Percentiles rank a stretch among this genome's conserved stretches.
Evolutionary conservation across 2,888 invertebrate genomes (phyloP).

Genomic region (Galeruca laticollis): DNA sequence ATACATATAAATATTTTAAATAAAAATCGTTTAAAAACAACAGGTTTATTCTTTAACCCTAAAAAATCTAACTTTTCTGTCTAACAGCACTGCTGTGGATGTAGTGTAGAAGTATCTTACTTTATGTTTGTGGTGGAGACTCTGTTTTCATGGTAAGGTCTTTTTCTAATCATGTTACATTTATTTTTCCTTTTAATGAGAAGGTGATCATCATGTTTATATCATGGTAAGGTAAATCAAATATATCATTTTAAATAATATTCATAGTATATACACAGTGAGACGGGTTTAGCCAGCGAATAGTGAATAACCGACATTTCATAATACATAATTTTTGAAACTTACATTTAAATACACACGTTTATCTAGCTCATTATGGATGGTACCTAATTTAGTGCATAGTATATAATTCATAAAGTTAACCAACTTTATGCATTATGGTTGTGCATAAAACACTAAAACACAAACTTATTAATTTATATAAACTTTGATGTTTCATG

Average conservation of each 20-base stretch:
- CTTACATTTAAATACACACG: too few species aligned
- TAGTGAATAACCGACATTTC: too few species aligned
- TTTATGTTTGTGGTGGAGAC: slow-evolving; percentile 13
- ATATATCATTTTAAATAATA: not conserved
- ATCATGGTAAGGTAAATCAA: slow-evolving; percentile 7
- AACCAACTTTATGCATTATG: too few species aligned
- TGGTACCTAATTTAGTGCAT: too few species aligned
- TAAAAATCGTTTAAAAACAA: slow-evolving; percentile 39
- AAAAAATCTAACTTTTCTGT: slow-evolving; percentile 24
- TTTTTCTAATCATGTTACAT: slow-evolving; percentile 6
- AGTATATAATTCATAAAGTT: too few species aligned
- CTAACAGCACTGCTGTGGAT: slow-evolving; percentile 20
- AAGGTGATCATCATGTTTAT: slow-evolving; percentile 3
- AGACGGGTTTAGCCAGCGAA: too few species aligned
- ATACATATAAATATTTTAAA: slow-evolving; percentile 42
- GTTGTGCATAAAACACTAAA: too few species aligned
- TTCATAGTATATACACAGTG: not conserved
- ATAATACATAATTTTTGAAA: too few species aligned
- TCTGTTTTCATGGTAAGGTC: slow-evolving; percentile 28
- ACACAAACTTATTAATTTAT: too few species aligned
- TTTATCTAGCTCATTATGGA: too few species aligned
- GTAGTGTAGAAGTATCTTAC: slow-evolving; percentile 9
- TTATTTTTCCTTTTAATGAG: not conserved
- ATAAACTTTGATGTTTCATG: too few species aligned
- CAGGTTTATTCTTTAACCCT: slow-evolving; percentile 28